Evolutionary conservation across 2,797 vertebrate genomes (phyloP).

Genomic region (Cygnus olor): DNA sequence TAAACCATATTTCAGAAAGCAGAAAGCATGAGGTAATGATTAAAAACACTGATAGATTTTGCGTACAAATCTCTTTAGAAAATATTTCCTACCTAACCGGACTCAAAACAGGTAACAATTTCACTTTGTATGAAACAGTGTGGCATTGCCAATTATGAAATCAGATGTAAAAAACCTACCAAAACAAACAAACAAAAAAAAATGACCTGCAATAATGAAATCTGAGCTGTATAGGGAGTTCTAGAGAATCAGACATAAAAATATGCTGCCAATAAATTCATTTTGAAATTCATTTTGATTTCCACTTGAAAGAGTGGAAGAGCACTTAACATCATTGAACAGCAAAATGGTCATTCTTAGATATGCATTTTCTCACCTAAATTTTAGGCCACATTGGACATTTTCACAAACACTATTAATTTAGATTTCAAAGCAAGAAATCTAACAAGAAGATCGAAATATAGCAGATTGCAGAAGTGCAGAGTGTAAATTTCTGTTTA

Average conservation of each 20-base stretch:
- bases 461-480: neutral
- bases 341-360: neutral
- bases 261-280: neutral
- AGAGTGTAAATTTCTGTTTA: neutral
- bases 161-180: neutral
- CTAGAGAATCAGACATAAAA: neutral
- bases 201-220: neutral
- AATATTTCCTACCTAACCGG: neutral
- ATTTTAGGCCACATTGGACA: neutral
- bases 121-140: neutral
- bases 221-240: neutral
- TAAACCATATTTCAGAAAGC: neutral
- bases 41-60: neutral
- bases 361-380: neutral
- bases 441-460: neutral
- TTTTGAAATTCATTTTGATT: too few relatives aligned
- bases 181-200: neutral
- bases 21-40: neutral
- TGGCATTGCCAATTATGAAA: neutral
- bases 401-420: neutral
- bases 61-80: fast-evolving
- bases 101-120: neutral
- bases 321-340: neutral
- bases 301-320: neutral
- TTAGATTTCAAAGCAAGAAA: neutral